Conservation (phyloP, 2,888 invertebrate species). For the Caenorhabditis japonica region DNA sequence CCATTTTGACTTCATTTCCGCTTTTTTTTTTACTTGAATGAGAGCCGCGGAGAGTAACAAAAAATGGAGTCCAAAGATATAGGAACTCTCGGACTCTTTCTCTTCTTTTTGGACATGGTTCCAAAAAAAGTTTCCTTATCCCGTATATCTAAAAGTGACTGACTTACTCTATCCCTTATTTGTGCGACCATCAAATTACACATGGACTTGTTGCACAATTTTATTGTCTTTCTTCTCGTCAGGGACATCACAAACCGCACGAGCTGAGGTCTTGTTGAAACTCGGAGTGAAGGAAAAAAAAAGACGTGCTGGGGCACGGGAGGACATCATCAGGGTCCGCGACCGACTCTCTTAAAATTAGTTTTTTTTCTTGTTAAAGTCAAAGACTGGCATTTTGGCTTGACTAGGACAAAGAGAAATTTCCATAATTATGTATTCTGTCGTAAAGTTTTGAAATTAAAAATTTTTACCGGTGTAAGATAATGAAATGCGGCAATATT, state of each 20-base stretch:
- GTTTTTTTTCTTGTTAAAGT: constrained; percentile 29
- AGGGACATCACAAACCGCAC: constrained; percentile 52
- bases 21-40: too few species aligned
- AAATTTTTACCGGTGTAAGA: too few species aligned
- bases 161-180: too few species aligned
- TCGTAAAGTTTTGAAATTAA: too few species aligned
- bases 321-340: constrained; percentile 19
- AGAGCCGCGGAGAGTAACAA: too few species aligned
- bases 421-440: constrained; percentile 39
- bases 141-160: too few species aligned
- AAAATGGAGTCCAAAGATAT: too few species aligned
- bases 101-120: too few species aligned
- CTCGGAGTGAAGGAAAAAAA: constrained; percentile 10
- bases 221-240: constrained; percentile 56
- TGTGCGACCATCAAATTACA: constrained; percentile 48
- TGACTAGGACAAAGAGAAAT: constrained; percentile 2
- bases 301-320: constrained; percentile 10
- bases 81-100: too few species aligned
- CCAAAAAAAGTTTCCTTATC: too few species aligned
- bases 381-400: constrained; percentile 14
- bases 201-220: constrained; percentile 51
- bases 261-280: constrained; percentile 11
- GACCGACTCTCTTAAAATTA: constrained; percentile 29
- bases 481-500: too few species aligned
- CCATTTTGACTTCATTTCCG: too few species aligned